A percentile compares a stretch with the other conserved stretches of the same genome.
Evolutionary conservation across 2,888 invertebrate genomes (phyloP).

Genomic region (Autographa gamma): DNA sequence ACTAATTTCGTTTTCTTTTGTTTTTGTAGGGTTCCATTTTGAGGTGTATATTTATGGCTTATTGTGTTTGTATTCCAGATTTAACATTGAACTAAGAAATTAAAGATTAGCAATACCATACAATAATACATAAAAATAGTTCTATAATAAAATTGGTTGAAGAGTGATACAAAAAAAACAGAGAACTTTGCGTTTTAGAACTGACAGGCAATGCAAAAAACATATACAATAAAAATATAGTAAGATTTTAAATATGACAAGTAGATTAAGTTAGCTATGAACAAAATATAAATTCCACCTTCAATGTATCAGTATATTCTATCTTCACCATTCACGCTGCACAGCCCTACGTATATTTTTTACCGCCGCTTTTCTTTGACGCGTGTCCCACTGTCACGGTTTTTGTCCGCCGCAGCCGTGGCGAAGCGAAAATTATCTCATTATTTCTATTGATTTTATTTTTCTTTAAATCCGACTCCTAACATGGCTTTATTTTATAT

Average conservation of each 20-base stretch:
- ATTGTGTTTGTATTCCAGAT: neutral
- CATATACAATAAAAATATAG: too few species aligned
- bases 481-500: slow-evolving; percentile 44
- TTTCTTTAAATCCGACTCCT: slow-evolving; percentile 60
- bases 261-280: too few species aligned
- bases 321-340: slow-evolving; percentile 20
- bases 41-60: neutral
- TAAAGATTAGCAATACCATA: neutral
- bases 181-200: too few species aligned
- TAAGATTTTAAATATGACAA: too few species aligned
- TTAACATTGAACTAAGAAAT: too few species aligned
- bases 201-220: too few species aligned
- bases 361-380: slow-evolving; percentile 70
- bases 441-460: slow-evolving; percentile 75
- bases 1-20: neutral
- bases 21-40: neutral
- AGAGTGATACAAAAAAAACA: too few species aligned
- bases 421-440: slow-evolving; percentile 79
- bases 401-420: slow-evolving; percentile 73
- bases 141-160: too few species aligned
- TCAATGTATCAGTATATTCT: slow-evolving; percentile 44
- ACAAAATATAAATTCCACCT: slow-evolving; percentile 8
- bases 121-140: too few species aligned
- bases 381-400: slow-evolving; percentile 79
- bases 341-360: slow-evolving; percentile 46